Conservation (phyloP, 2,797 vertebrate genomes). For the Triplophysa bombifrons region DNA sequence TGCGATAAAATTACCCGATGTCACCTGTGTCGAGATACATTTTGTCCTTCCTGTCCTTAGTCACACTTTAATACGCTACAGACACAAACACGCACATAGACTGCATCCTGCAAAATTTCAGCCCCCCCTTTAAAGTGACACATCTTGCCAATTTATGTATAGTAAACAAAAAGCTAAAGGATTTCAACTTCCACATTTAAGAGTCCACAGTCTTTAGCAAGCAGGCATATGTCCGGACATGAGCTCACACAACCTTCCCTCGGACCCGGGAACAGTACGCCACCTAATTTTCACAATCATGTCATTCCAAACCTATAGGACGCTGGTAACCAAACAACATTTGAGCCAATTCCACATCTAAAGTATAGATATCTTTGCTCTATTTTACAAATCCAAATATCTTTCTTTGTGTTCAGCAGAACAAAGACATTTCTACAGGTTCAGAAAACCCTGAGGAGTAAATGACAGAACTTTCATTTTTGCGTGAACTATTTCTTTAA, state of each 20-base stretch:
- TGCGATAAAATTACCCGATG: constrained; percentile 13
- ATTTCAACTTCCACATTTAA: constrained; percentile 15
- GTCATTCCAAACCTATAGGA: no score
- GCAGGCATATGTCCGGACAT: constrained; percentile 12
- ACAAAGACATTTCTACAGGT: no score
- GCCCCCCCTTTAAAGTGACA: background rate
- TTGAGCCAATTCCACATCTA: no score
- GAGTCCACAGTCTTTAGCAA: background rate
- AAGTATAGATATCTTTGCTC: no score
- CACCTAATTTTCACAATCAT: background rate
- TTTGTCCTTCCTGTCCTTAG: constrained; percentile 38
- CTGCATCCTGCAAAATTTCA: background rate
- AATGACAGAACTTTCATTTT: no score
- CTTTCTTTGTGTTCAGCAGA: no score
- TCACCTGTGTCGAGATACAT: constrained; percentile 4
- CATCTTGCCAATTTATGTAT: constrained; percentile 31
- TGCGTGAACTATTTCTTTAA: no score
- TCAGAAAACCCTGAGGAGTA: no score
- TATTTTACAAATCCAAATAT: no score
- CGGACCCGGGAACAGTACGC: background rate
- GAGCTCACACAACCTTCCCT: background rate
- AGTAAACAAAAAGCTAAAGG: constrained; percentile 30
- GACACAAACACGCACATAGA: constrained; percentile 16
- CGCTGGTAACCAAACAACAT: no score
- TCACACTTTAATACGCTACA: constrained; percentile 20